These are phyloP conservation scores for Archips crataeganus DNA, from an alignment of 2,888 invertebrate genomes.

Conservation along the genomic window DNA sequence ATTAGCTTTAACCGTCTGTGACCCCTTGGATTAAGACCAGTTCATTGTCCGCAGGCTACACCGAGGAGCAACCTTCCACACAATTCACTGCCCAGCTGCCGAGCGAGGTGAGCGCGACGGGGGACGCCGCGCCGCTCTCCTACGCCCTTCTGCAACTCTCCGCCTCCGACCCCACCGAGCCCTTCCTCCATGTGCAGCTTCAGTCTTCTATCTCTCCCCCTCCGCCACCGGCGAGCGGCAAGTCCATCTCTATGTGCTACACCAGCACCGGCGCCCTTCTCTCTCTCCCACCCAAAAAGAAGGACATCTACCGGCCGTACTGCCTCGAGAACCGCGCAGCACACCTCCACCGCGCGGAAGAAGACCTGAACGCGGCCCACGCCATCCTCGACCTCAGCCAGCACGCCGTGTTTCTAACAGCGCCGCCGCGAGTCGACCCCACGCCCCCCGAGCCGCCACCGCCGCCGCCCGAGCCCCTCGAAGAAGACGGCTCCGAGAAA, in stretches of 20 bases:
- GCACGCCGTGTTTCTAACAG: constrained; percentile 91
- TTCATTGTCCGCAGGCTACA: constrained; percentile 87
- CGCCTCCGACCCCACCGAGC: constrained; percentile 73
- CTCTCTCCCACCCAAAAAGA: constrained; percentile 95
- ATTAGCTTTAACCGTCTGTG: no score
- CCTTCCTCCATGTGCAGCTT: constrained; percentile 79
- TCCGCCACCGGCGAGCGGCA: constrained; percentile 86
- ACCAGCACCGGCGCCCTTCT: constrained; percentile 94
- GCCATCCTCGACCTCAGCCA: constrained; percentile 96
- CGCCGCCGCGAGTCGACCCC: constrained; percentile 75
- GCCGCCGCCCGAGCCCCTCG: constrained; percentile 51
- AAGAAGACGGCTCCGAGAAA: constrained; percentile 55
- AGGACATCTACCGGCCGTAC: constrained; percentile 96
- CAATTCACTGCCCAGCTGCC: constrained; percentile 92
- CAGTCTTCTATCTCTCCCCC: constrained; percentile 82
- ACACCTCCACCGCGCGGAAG: constrained; percentile 88
- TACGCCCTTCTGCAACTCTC: constrained; percentile 82
- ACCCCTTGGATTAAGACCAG: not conserved
- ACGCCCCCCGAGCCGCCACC: constrained; percentile 57
- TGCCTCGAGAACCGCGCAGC: constrained; percentile 90
- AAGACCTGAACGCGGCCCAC: constrained; percentile 94
- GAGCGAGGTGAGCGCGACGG: constrained; percentile 89
- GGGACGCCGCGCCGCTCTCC: constrained; percentile 81
- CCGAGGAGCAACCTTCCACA: constrained; percentile 91
- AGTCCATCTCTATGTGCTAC: constrained; percentile 93